phyloP scores from a whole-genome alignment of 2,797 vertebrate genomes.

The Enteromius afrohamiltoni region DNA sequence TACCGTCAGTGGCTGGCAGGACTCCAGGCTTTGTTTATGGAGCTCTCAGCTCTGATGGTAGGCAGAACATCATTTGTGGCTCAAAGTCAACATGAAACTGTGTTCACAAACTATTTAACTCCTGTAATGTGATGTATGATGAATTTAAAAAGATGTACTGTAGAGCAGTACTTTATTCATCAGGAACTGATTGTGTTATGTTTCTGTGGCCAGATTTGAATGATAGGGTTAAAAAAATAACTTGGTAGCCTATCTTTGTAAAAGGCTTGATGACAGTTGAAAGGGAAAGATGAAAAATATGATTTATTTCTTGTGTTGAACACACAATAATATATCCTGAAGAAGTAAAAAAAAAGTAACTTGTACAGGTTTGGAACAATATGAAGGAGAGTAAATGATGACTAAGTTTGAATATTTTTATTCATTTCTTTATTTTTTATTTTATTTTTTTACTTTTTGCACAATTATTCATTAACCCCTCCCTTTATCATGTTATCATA shows the following conservation, averaged over 20 bases:
- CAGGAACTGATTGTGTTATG: neutral
- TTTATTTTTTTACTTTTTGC: neutral
- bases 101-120: neutral
- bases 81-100: neutral
- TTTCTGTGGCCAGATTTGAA: neutral
- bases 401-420: neutral
- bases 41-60: conserved; percentile 3
- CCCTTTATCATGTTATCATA: neutral
- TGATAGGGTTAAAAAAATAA: neutral
- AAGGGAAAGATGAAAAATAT: neutral
- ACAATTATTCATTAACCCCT: neutral
- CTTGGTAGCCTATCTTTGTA: neutral
- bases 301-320: neutral
- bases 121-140: neutral
- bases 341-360: neutral
- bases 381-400: neutral
- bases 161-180: neutral
- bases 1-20: conserved; percentile 20
- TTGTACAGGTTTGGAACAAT: neutral
- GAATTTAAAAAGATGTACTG: neutral
- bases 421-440: neutral
- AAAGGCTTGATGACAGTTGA: neutral
- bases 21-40: conserved; percentile 31
- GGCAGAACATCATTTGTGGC: conserved; percentile 14
- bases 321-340: neutral